A percentile compares a stretch with the other conserved stretches of the same genome.
Evolutionary conservation across 2,888 invertebrate species (phyloP).

Genomic region (Hyalella azteca): DNA sequence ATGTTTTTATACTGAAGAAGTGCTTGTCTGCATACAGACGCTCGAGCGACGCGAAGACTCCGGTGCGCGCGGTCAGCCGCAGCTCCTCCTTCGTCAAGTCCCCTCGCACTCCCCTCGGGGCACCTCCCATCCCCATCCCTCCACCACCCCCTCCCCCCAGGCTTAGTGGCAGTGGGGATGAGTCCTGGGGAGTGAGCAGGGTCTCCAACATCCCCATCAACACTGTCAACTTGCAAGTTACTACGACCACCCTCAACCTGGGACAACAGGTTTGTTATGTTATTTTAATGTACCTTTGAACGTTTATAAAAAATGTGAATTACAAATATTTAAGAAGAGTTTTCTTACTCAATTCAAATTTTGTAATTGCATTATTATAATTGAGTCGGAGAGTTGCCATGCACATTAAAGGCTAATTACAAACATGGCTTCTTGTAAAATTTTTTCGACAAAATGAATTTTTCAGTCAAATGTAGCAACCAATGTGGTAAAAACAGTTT

Average conservation of each 20-base stretch:
- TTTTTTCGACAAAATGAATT: too few species aligned
- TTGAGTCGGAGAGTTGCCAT: too few species aligned
- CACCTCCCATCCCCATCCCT: conserved; percentile 19
- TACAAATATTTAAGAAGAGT: too few species aligned
- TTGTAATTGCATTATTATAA: too few species aligned
- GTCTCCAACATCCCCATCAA: conserved; percentile 42
- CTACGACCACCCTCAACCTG: conserved; percentile 36
- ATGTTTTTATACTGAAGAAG: too few species aligned
- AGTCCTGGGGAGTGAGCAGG: conserved; percentile 2
- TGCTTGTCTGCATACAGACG: conserved; percentile 11
- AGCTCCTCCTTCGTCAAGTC: conserved; percentile 38
- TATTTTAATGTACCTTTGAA: too few species aligned
- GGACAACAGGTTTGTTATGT: neutral
- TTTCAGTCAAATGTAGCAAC: too few species aligned
- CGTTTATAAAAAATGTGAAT: too few species aligned
- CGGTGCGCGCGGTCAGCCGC: neutral
- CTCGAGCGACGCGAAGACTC: conserved; percentile 6
- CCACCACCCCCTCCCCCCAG: conserved; percentile 48
- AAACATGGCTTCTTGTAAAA: too few species aligned
- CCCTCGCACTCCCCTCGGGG: conserved; percentile 3
- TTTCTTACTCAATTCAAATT: too few species aligned
- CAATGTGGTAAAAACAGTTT: too few species aligned
- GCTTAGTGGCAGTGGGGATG: conserved; percentile 14
- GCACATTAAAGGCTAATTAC: too few species aligned
- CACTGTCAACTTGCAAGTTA: conserved; percentile 41